Base-by-base conservation (phyloP, 2,797 vertebrate genomes). In the Alca torda region DNA sequence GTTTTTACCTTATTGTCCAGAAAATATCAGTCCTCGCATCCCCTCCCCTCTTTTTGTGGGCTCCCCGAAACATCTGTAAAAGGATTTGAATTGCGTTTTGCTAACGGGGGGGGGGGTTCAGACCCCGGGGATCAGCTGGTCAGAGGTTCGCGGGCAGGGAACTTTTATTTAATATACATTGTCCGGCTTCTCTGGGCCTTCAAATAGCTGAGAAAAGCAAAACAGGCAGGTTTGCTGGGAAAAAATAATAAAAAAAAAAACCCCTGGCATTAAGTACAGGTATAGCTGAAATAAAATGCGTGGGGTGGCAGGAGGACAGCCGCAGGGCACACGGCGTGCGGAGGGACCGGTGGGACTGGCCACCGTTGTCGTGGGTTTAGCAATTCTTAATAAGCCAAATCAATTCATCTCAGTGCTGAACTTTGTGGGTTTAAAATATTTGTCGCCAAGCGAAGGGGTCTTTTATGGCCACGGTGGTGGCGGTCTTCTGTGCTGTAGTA, bases 271-370 rank as follows among this genome's bases (percentile, higher is more conserved):
- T 12, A 37, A 37, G 13, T 48, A 8, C 13, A 30, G 57, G 33
- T 30, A 13, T 11, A 45, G 85, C 43, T 37, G 73, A 21, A 77
- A 31, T 35, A 56, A 68, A 45, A 35, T 2, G 37, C 23, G 61
- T n/a, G 45, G 12, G 50, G 3, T 19, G 76, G 53, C 48, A 53
- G 80, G 56, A 60, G 69, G 16, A 26, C 23, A 63, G 65, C 11
- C 2, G 4, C n/a, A n/a, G 68, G 73, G 76, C 16, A 17, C 8
- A 4, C 1, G 6, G 37, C 13, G 21, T 24, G 70, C 1, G 7
- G 68, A 63, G 50, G 51, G 43, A 9, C 4, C 17, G 39, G 33
- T 23, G 33, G 59, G 20, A 53, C 41, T 18, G 39, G 46, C 48
- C 11, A 4, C 39, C 11, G 2, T 50, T 19, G 25, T 6, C 35